phyloP scores from a whole-genome alignment of 2,113 vertebrate genomes.

The Anser cygnoides region DNA sequence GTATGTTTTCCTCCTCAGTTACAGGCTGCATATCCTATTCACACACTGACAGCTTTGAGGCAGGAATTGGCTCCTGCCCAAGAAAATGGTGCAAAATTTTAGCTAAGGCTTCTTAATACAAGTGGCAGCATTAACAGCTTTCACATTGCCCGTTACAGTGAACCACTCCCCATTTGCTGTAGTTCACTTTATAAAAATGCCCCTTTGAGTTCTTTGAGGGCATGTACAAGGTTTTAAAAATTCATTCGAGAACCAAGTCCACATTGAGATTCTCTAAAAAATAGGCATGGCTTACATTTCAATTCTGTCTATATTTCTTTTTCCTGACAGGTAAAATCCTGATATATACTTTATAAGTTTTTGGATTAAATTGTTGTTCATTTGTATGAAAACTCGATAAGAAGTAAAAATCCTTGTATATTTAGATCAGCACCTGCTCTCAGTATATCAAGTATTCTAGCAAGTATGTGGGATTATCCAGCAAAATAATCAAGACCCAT shows the following conservation, averaged over 20 bases:
- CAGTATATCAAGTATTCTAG: neutral
- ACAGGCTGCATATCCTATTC: neutral
- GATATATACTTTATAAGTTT: neutral
- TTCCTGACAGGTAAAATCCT: neutral
- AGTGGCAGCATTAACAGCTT: neutral
- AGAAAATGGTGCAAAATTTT: neutral
- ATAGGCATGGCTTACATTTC: neutral
- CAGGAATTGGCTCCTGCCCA: neutral
- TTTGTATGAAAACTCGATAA: neutral
- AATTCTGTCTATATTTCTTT: neutral
- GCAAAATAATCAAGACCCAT: neutral
- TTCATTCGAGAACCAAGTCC: neutral
- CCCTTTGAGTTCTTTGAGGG: neutral
- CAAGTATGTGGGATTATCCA: neutral
- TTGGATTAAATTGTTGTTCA: neutral
- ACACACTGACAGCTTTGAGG: neutral
- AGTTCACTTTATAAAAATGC: neutral
- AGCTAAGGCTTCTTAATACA: neutral
- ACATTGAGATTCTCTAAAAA: neutral
- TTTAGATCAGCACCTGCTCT: neutral
- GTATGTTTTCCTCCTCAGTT: neutral
- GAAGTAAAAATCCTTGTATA: neutral
- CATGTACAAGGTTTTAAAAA: neutral
- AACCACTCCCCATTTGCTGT: neutral
- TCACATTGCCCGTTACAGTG: neutral